Evolutionary conservation across 1,140 invertebrate genomes (phyloP), one percentile per base, ranked within the genome.

Genomic region (Zaprionus africanus): DNA sequence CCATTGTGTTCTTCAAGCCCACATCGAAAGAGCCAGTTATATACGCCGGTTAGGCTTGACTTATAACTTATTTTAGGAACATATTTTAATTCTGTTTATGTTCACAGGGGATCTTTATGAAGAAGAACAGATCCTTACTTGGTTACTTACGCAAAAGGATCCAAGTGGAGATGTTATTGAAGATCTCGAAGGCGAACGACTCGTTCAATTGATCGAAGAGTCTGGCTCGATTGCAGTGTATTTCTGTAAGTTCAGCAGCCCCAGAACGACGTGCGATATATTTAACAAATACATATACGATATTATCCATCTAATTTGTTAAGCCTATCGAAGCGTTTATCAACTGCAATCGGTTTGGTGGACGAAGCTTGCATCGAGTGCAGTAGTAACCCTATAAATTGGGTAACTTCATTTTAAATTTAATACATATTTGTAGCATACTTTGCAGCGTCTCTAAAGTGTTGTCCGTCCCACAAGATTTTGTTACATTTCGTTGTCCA

Each of bases 1-100:
- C 96, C 1, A 96, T 98, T 68, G 93, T 98, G 0, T 98, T 98
- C 93, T 98, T 98, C 91, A 97, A 97, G 92, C 94, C 96, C 83
- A 96, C 96, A 4, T 96, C 96, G 0, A 97, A 97, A 81, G 97
- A 98, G 90, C 97, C 98, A 26, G 97, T 98, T 4, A 98, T 99
- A 82, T 99, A 98, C 93, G 97, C 98, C 91, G 97, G 97, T 97
- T 93, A 74, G 74, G 24, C 9, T 1, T 76, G 59, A 6, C n/a
- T 6, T 34, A 43, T 51, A 43, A 11, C 1, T 41, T 9, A 62
- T 60, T 56, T 24, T 72, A 71, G 12, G 9, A 12, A 24, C 0
- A 1, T 49, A 2, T 59, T n/a, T 22, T 11, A 34, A 34, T 3
- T 73, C 92, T 80, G 0, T 13, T 5, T 1, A 5, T 51, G 1